Evolutionary conservation across 35 echinoderm and acorn worm species (phyloP).

Genomic region (Diadema setosum): DNA sequence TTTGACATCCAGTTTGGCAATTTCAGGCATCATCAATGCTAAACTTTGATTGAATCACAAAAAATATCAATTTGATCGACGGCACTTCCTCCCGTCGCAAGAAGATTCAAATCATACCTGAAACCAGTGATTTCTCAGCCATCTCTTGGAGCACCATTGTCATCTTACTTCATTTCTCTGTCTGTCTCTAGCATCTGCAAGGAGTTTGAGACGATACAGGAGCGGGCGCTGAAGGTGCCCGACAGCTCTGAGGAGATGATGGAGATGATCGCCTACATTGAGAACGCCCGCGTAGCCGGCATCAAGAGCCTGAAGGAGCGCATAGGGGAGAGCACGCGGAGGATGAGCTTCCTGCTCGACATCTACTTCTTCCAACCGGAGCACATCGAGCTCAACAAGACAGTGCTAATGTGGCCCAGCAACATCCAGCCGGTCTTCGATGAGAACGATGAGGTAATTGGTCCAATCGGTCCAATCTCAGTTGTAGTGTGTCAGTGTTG

Average conservation of each 20-base stretch:
- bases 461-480: no score
- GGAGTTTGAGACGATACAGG: slow-evolving; percentile 97
- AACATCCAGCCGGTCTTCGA: slow-evolving; percentile 94
- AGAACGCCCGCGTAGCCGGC: slow-evolving; percentile 89
- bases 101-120: no score
- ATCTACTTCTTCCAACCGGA: slow-evolving; percentile 90
- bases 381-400: slow-evolving; percentile 89
- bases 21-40: no score
- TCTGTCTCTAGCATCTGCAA: slow-evolving; percentile 72
- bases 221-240: slow-evolving; percentile 78
- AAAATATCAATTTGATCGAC: no score
- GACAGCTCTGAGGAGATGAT: slow-evolving; percentile 93
- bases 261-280: slow-evolving; percentile 86
- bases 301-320: slow-evolving; percentile 74
- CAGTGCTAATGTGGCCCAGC: slow-evolving; percentile 77
- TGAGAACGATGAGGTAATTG: slow-evolving; percentile 94
- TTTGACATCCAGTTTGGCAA: no score
- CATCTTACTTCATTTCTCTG: not conserved
- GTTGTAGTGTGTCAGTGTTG: no score
- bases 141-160: no score
- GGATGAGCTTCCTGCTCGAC: slow-evolving; percentile 90
- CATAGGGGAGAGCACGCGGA: slow-evolving; percentile 60
- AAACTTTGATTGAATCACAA: no score
- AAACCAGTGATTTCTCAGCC: no score
- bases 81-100: no score